Percentiles rank a stretch among this genome's conserved stretches.
These are phyloP conservation scores for Scopus umbretta DNA, from an alignment of 2,113 vertebrate genomes.

Conservation along the genomic window DNA sequence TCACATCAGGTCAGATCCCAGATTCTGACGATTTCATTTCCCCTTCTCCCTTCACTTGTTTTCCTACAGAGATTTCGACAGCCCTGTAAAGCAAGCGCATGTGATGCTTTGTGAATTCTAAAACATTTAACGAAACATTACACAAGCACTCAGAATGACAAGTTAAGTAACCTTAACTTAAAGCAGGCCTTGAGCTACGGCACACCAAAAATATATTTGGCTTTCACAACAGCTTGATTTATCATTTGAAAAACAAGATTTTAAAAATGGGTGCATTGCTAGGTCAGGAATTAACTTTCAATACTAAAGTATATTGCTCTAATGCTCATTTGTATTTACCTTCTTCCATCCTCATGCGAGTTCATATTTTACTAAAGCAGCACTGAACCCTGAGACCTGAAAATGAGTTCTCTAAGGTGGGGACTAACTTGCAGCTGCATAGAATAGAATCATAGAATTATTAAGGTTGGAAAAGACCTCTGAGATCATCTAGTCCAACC, in stretches of 20 bases:
- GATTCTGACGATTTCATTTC: not conserved
- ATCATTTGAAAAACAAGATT: not conserved
- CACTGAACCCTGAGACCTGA: not conserved
- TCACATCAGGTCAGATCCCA: not conserved
- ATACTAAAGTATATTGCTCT: not conserved
- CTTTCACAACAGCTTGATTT: not conserved
- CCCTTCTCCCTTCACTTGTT: not conserved
- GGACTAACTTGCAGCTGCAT: not conserved
- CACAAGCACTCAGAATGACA: conserved; percentile 35
- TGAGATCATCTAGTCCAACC: no score
- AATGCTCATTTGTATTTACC: not conserved
- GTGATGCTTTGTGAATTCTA: not conserved
- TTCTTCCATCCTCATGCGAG: not conserved
- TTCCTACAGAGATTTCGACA: not conserved
- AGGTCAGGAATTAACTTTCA: not conserved
- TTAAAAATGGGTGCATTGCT: not conserved
- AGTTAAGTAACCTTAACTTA: conserved; percentile 46
- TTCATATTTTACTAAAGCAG: not conserved
- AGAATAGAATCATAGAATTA: no score
- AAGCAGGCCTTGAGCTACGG: conserved; percentile 11
- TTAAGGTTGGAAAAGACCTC: no score
- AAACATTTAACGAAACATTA: conserved; percentile 7
- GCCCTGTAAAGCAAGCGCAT: not conserved
- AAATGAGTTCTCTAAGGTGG: not conserved
- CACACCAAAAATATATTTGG: not conserved